Percentiles rank a stretch among this genome's conserved stretches.
Evolutionary conservation across 2,888 invertebrate species (phyloP).

Genomic region (Cheilosia vulpina): DNA sequence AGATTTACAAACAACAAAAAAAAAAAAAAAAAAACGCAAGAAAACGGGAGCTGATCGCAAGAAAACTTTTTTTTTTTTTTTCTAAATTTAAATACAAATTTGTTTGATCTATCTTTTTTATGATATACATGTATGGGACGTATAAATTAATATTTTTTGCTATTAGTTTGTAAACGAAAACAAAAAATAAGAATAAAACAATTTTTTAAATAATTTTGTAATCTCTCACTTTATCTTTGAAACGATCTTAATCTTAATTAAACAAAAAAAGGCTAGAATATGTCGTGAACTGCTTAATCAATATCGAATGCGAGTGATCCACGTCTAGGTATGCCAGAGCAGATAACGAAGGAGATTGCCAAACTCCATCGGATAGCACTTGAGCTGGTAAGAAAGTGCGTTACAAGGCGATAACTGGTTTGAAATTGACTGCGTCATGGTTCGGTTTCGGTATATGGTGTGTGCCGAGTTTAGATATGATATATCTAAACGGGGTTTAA

Average conservation of each 20-base stretch:
- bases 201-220: conserved; percentile 65
- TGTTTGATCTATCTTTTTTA: conserved; percentile 43
- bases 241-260: conserved; percentile 7
- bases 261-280: background rate
- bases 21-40: conserved; percentile 5
- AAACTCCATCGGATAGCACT: too few relatives aligned
- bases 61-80: conserved; percentile 47
- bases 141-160: conserved; percentile 68
- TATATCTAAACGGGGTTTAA: too few relatives aligned
- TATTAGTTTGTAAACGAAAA: conserved; percentile 75
- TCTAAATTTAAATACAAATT: conserved; percentile 56
- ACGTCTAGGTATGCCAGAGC: background rate
- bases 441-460: too few relatives aligned
- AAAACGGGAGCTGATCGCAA: conserved; percentile 47
- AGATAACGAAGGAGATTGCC: background rate
- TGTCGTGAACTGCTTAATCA: background rate
- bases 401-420: too few relatives aligned
- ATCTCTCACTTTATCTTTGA: conserved; percentile 51
- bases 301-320: background rate
- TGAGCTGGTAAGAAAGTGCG: too few relatives aligned
- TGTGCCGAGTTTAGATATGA: too few relatives aligned
- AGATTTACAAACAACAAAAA: conserved; percentile 34
- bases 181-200: conserved; percentile 64
- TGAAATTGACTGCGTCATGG: too few relatives aligned
- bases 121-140: conserved; percentile 62